Evolutionary conservation across 2,113 vertebrate genomes (phyloP).

Genomic region (Syrrhaptes paradoxus): DNA sequence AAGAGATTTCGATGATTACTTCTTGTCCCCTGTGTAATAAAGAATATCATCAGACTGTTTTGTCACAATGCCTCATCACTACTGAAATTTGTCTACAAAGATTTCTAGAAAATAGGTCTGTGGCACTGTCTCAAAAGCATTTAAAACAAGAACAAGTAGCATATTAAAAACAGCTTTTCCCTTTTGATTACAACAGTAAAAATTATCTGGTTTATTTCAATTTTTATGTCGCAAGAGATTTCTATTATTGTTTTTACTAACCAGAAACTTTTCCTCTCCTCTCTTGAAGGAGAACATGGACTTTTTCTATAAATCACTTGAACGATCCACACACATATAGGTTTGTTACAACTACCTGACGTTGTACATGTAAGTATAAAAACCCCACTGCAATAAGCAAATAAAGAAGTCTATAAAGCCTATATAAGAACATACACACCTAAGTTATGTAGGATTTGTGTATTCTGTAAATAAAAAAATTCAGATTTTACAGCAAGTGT

Average conservation of each 20-base stretch:
- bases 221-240: neutral
- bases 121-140: neutral
- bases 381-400: neutral
- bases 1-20: conserved; percentile 87
- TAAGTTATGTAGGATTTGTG: neutral
- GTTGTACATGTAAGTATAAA: neutral
- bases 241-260: neutral
- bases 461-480: neutral
- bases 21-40: conserved; percentile 87
- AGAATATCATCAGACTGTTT: neutral
- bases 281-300: neutral
- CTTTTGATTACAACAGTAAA: neutral
- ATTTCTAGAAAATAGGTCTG: neutral
- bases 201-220: neutral
- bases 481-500: neutral
- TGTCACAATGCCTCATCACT: neutral
- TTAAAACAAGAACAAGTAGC: neutral
- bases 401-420: neutral
- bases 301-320: neutral
- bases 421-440: neutral
- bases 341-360: neutral
- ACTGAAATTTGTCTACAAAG: neutral
- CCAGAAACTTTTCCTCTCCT: neutral
- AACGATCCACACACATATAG: neutral
- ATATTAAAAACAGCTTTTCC: neutral